phyloP scores from a whole-genome alignment of 2,113 vertebrate species.

The Ictidomys tridecemlineatus region DNA sequence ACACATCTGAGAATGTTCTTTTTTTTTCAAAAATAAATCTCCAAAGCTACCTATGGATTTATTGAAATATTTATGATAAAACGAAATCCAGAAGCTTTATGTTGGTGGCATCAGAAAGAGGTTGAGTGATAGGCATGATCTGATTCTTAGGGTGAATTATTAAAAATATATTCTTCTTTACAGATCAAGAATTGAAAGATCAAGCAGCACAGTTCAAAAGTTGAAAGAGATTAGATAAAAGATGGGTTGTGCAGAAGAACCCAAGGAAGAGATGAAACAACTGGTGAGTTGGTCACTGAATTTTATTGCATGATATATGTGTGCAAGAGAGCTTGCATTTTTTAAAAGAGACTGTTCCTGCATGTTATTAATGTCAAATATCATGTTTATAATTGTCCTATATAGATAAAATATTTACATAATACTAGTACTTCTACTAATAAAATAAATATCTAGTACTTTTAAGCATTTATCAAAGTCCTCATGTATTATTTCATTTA shows the following conservation, averaged over 20 bases:
- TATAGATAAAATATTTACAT: not conserved
- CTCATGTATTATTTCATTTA: conserved; percentile 7
- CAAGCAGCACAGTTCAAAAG: conserved; percentile 82
- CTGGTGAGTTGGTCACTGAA: conserved; percentile 55
- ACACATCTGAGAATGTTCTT: conserved; percentile 70
- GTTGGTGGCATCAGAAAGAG: conserved; percentile 81
- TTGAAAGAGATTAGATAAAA: conserved; percentile 83
- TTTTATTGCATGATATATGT: conserved; percentile 10
- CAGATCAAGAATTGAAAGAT: conserved; percentile 83
- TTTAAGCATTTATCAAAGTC: conserved; percentile 27
- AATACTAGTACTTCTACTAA: not conserved
- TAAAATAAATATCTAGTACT: not conserved
- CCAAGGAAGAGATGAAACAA: conserved; percentile 77
- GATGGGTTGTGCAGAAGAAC: conserved; percentile 68
- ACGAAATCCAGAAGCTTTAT: conserved; percentile 78
- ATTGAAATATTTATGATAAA: conserved; percentile 81
- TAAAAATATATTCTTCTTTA: conserved; percentile 83
- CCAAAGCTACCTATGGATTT: conserved; percentile 78
- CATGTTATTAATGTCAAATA: not conserved
- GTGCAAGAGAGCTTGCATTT: not conserved
- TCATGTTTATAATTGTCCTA: not conserved
- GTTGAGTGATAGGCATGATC: conserved; percentile 73
- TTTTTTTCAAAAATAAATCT: conserved; percentile 68
- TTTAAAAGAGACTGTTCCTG: conserved; percentile 19
- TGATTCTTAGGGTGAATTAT: conserved; percentile 81